Percentiles rank a stretch among this genome's conserved stretches.
Conservation (phyloP, 1,140 invertebrate species). For the Homalodisca vitripennis region DNA sequence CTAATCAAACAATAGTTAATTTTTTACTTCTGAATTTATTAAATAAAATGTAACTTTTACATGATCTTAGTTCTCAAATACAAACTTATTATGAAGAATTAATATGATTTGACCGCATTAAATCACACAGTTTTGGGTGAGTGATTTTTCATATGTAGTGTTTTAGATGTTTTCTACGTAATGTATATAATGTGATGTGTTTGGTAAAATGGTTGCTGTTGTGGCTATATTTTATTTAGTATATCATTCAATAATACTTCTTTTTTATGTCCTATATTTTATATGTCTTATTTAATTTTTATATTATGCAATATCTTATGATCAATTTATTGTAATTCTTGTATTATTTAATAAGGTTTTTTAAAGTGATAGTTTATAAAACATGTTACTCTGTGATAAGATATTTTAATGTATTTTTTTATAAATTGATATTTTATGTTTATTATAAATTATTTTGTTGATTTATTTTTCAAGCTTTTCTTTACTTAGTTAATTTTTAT, state of each 20-base stretch:
- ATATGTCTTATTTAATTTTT: too few relatives aligned
- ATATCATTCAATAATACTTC: too few relatives aligned
- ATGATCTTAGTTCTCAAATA: too few relatives aligned
- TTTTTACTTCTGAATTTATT: too few relatives aligned
- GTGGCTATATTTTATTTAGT: not conserved
- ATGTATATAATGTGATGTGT: constrained; percentile 4
- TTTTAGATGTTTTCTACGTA: not conserved
- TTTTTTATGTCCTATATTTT: too few relatives aligned
- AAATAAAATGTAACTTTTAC: too few relatives aligned
- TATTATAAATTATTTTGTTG: not conserved
- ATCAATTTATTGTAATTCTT: too few relatives aligned
- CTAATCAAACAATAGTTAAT: too few relatives aligned
- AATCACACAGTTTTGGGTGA: not conserved
- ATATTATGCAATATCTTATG: too few relatives aligned
- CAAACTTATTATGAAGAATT: too few relatives aligned
- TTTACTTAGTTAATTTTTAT: not conserved
- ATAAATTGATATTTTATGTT: not conserved
- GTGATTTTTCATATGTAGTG: not conserved
- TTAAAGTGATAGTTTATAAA: constrained; percentile 7
- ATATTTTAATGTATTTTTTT: not conserved
- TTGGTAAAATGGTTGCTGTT: not conserved
- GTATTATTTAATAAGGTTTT: too few relatives aligned
- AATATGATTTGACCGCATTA: too few relatives aligned
- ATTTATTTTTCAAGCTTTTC: not conserved
- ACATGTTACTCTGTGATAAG: not conserved